Percentiles rank a stretch among this genome's conserved stretches.
phyloP scores from a whole-genome alignment of 2,797 vertebrate genomes.

The Anniella stebbinsi region DNA sequence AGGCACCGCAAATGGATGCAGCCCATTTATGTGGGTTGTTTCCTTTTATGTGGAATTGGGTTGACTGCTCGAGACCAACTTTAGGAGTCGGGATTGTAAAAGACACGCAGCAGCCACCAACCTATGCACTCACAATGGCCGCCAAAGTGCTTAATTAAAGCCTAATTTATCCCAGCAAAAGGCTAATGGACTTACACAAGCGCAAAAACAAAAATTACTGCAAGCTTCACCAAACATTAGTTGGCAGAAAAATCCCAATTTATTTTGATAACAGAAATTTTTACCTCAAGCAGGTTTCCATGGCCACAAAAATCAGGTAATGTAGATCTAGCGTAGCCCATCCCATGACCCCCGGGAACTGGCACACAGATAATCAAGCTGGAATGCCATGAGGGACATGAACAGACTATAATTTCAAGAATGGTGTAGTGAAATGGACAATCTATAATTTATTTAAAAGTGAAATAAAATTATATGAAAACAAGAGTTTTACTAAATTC shows the following conservation, averaged over 20 bases:
- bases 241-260: constrained; percentile 81
- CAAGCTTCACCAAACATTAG: constrained; percentile 78
- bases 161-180: constrained; percentile 71
- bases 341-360: constrained; percentile 71
- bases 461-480: constrained; percentile 40
- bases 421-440: constrained; percentile 44
- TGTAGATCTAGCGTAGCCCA: constrained; percentile 54
- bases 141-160: constrained; percentile 70
- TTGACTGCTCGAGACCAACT: too few species aligned
- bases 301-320: constrained; percentile 80
- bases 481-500: constrained; percentile 63
- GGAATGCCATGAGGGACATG: constrained; percentile 55
- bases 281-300: constrained; percentile 75
- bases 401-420: constrained; percentile 43
- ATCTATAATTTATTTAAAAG: constrained; percentile 46
- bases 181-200: constrained; percentile 73
- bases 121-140: too few species aligned
- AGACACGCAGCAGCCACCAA: too few species aligned
- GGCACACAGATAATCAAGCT: constrained; percentile 73
- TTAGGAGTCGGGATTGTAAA: too few species aligned
- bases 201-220: constrained; percentile 62
- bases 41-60: too few species aligned
- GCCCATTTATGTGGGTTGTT: too few species aligned
- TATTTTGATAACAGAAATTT: constrained; percentile 79
- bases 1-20: too few species aligned